Evolutionary conservation across 2,113 vertebrate species (phyloP).

Genomic region (Pelmatolapia mariae): DNA sequence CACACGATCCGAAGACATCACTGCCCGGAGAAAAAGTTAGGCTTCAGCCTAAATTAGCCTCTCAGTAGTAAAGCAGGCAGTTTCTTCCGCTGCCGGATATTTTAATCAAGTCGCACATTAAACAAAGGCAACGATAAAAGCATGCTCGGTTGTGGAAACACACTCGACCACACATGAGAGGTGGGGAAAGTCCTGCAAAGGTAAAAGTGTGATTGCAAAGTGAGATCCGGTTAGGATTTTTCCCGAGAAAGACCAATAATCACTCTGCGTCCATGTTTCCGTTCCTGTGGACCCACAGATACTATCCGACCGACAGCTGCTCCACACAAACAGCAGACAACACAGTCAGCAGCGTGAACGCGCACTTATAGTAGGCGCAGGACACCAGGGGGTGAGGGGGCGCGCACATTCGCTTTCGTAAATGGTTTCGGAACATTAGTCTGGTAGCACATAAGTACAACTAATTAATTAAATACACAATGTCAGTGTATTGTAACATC

Average conservation of each 20-base stretch:
- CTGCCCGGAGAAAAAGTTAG: conserved; percentile 38
- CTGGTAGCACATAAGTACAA: accelerated
- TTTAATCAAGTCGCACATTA: conserved; percentile 52
- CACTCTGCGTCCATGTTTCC: neutral
- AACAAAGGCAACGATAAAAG: conserved; percentile 49
- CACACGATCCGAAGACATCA: conserved; percentile 78
- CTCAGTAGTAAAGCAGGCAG: neutral
- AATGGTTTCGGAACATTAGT: neutral
- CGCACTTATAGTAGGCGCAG: conserved; percentile 25
- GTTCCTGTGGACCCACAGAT: neutral
- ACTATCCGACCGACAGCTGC: conserved; percentile 24
- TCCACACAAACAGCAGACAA: neutral
- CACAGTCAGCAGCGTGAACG: conserved; percentile 28
- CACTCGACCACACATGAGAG: neutral
- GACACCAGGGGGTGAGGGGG: neutral
- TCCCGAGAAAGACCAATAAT: neutral
- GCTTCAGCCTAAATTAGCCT: conserved; percentile 12
- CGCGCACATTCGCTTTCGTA: neutral
- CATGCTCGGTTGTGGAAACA: conserved; percentile 1
- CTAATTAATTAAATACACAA: accelerated
- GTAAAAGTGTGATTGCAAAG: neutral
- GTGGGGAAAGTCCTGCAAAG: neutral
- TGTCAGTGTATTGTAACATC: accelerated
- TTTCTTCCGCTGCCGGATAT: neutral
- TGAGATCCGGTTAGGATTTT: neutral